A percentile compares a stretch with the other conserved stretches of the same genome.
phyloP scores from a whole-genome alignment of 2,797 vertebrate species.

The Tapera naevia region DNA sequence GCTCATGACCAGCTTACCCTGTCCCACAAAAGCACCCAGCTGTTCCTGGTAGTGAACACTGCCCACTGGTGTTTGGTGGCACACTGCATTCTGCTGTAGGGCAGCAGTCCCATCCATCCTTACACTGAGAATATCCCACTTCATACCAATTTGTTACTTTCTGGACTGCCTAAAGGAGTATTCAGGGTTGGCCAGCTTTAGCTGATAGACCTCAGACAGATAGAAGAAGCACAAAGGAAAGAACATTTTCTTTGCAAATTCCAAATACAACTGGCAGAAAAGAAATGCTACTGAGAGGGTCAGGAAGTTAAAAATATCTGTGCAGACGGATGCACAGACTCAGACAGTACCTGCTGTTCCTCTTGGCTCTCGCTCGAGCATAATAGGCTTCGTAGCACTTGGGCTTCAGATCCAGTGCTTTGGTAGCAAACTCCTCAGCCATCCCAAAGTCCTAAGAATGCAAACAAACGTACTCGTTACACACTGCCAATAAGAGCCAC shows the following conservation, averaged over 20 bases:
- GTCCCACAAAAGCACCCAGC: not conserved
- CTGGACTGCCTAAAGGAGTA: not conserved
- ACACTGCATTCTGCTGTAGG: not conserved
- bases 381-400: constrained; percentile 98
- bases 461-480: not conserved
- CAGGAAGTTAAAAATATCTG: not conserved
- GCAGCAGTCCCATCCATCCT: not conserved
- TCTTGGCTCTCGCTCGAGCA: constrained; percentile 95
- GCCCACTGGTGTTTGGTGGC: not conserved
- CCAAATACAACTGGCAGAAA: not conserved
- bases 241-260: not conserved
- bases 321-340: not conserved
- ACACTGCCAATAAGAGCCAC: rapidly evolving
- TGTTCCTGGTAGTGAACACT: not conserved
- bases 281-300: not conserved
- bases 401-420: constrained; percentile 96
- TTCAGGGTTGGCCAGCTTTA: not conserved
- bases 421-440: constrained; percentile 98
- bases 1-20: not conserved
- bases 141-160: not conserved
- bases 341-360: constrained; percentile 92
- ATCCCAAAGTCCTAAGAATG: constrained; percentile 91
- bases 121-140: not conserved
- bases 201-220: not conserved
- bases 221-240: not conserved